These are phyloP conservation scores for Hydropsyche tenuis DNA, from an alignment of 1,140 invertebrate genomes.

Conservation along the genomic window DNA sequence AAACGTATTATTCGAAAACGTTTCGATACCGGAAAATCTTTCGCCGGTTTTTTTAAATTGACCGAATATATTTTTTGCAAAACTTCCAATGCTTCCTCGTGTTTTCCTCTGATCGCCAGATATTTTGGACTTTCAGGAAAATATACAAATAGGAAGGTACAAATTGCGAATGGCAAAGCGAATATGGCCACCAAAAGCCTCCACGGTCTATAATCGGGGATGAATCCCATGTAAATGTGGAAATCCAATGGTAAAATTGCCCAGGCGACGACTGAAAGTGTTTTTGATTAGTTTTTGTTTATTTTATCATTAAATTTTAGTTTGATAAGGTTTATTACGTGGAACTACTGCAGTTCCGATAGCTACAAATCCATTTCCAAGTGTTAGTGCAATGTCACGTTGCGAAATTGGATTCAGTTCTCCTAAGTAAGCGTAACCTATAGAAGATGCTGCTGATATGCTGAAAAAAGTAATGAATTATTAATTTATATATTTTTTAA, in stretches of 20 bases:
- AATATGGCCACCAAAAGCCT: constrained; percentile 64
- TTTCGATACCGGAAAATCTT: constrained; percentile 36
- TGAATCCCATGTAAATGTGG: constrained; percentile 47
- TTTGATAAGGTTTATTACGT: constrained; percentile 53
- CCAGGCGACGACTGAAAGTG: constrained; percentile 63
- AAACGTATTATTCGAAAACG: no score
- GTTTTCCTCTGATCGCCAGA: constrained; percentile 64
- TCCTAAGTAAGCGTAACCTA: constrained; percentile 66
- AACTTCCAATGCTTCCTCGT: constrained; percentile 62
- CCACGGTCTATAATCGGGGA: constrained; percentile 64
- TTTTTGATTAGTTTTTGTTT: no score
- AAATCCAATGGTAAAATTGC: constrained; percentile 62
- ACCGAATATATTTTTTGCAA: constrained; percentile 63
- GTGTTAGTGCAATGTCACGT: constrained; percentile 51
- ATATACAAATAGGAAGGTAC: constrained; percentile 59
- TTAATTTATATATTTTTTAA: not conserved
- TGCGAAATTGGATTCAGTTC: constrained; percentile 63
- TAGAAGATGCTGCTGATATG: constrained; percentile 64
- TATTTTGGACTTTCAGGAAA: constrained; percentile 77
- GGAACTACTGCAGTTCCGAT: constrained; percentile 65
- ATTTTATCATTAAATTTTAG: not conserved
- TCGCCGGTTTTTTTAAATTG: constrained; percentile 58
- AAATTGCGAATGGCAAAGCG: constrained; percentile 60
- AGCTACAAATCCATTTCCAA: constrained; percentile 66
- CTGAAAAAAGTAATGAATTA: no score